Percentiles rank a stretch among this genome's conserved stretches.
Conservation (phyloP, 2,888 invertebrate species). For the Drosophila merina region DNA sequence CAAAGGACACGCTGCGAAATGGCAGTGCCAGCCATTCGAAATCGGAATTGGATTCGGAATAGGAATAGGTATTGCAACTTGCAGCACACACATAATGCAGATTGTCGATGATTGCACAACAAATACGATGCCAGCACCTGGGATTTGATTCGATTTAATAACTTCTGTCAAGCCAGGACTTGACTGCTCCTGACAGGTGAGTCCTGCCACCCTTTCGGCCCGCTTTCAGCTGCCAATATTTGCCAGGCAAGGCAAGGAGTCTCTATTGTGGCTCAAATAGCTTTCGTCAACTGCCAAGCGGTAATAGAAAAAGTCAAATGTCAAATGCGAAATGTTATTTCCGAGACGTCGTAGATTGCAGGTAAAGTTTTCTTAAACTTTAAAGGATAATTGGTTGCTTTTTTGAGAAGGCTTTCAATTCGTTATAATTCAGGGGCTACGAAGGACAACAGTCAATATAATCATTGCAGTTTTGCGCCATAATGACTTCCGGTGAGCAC, state of each 20-base stretch:
- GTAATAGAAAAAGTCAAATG: background rate
- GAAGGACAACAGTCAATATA: slow-evolving; percentile 52
- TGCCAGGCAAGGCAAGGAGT: background rate
- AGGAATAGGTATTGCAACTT: slow-evolving; percentile 5
- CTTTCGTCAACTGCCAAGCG: background rate
- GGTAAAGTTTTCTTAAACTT: background rate
- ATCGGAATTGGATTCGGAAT: slow-evolving; percentile 6
- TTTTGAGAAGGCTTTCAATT: slow-evolving; percentile 45
- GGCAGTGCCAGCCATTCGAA: slow-evolving; percentile 52
- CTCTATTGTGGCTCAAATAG: slow-evolving; percentile 1
- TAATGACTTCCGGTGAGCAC: slow-evolving; percentile 74
- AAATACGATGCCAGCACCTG: slow-evolving; percentile 35
- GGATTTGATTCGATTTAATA: slow-evolving; percentile 76
- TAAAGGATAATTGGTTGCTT: slow-evolving; percentile 16
- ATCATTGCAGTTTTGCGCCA: slow-evolving; percentile 77
- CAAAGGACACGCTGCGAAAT: slow-evolving; percentile 43
- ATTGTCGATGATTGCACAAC: slow-evolving; percentile 36
- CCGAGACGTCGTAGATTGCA: background rate
- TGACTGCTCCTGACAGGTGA: slow-evolving; percentile 25
- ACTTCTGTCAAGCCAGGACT: slow-evolving; percentile 64
- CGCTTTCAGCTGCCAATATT: background rate
- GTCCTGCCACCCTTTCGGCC: too few species aligned
- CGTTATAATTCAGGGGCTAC: slow-evolving; percentile 57
- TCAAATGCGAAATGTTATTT: background rate
- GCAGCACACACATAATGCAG: background rate